These are phyloP conservation scores for Salarias fasciatus DNA, from an alignment of 2,797 vertebrate genomes.

Conservation along the genomic window DNA sequence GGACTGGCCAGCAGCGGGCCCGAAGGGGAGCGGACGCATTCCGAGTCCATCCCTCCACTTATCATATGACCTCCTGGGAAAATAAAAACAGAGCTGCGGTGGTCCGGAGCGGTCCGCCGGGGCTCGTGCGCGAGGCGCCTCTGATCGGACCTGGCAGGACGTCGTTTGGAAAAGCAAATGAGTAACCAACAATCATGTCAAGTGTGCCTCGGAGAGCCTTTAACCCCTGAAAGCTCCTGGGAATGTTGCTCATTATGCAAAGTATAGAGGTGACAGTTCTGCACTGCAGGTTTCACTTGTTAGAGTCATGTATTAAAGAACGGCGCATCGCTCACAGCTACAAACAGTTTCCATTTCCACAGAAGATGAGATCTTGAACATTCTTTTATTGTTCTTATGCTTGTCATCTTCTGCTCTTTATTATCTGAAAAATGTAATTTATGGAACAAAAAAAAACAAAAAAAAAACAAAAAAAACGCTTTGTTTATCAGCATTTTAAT, in stretches of 20 bases:
- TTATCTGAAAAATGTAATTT: constrained; percentile 5
- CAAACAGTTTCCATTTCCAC: not conserved
- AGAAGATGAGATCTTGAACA: not conserved
- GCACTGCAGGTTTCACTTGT: not conserved
- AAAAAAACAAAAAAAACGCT: too few species aligned
- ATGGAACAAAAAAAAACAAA: not conserved
- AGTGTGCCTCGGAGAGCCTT: constrained; percentile 6
- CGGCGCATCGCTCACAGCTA: not conserved
- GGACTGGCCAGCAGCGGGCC: constrained; percentile 14
- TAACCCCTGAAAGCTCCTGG: not conserved
- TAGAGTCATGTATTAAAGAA: not conserved
- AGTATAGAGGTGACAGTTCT: not conserved
- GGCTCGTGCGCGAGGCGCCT: constrained; percentile 3
- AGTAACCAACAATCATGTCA: constrained; percentile 7
- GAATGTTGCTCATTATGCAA: not conserved
- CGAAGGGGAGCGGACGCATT: constrained; percentile 5
- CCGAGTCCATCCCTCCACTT: constrained; percentile 24
- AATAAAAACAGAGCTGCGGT: not conserved
- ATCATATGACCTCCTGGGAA: constrained; percentile 24
- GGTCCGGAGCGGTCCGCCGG: constrained; percentile 4
- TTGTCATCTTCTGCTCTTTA: not conserved
- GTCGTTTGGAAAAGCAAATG: constrained; percentile 19
- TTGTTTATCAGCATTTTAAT: constrained; percentile 18
- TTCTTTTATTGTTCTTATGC: not conserved
- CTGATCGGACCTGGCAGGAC: constrained; percentile 4